Evolutionary conservation across 2,113 vertebrate genomes (phyloP).

Genomic region (Megaleporinus macrocephalus): DNA sequence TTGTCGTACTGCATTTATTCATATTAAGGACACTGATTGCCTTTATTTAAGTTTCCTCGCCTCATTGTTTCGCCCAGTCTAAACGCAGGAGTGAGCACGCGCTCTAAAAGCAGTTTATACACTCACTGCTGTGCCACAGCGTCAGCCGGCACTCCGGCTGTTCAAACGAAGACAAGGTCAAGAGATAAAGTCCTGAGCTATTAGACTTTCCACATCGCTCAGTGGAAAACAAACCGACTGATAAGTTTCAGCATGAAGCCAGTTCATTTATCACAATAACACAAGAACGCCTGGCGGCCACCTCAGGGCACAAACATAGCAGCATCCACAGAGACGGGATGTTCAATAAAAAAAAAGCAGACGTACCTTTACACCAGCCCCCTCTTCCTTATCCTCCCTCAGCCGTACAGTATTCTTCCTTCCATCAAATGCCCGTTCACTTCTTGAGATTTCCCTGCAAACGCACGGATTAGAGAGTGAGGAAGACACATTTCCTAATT

Average conservation of each 20-base stretch:
- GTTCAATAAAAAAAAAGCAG: neutral
- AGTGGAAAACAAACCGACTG: neutral
- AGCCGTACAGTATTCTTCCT: constrained; percentile 90
- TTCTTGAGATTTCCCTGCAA: constrained; percentile 84
- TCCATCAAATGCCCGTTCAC: constrained; percentile 93
- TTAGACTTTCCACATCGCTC: constrained; percentile 46
- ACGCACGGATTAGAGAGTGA: constrained; percentile 22
- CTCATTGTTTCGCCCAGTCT: too few relatives aligned
- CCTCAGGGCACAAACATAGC: too few relatives aligned
- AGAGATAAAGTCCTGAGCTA: constrained; percentile 54
- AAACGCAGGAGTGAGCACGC: too few relatives aligned
- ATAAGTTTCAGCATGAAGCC: too few relatives aligned
- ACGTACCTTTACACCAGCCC: constrained; percentile 90
- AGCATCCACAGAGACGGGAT: too few relatives aligned
- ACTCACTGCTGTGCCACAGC: too few relatives aligned
- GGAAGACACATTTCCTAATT: neutral
- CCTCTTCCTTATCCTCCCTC: constrained; percentile 89
- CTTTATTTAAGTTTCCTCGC: too few relatives aligned
- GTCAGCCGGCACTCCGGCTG: neutral
- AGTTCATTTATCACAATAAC: too few relatives aligned
- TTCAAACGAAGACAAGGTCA: constrained; percentile 27
- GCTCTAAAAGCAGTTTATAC: too few relatives aligned
- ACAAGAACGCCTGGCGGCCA: too few relatives aligned
- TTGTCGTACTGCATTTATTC: too few relatives aligned
- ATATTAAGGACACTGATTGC: too few relatives aligned